Conservation (phyloP, 2,888 invertebrate species). For the Agrenia bidenticulata region DNA sequence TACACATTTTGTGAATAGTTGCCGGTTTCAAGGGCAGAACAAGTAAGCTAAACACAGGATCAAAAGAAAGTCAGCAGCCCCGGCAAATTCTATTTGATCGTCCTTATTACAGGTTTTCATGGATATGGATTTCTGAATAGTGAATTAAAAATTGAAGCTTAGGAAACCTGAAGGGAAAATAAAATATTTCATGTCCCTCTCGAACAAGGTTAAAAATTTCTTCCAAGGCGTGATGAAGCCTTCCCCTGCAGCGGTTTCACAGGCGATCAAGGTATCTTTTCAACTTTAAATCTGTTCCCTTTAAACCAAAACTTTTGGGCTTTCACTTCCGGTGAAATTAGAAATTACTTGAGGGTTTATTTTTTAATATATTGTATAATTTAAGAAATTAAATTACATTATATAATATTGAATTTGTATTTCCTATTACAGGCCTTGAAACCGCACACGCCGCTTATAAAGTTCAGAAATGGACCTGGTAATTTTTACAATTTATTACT, state of each 20-base stretch:
- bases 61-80: too few relatives aligned
- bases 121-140: too few relatives aligned
- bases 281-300: not conserved
- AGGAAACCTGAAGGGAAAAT: too few relatives aligned
- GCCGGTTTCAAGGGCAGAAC: too few relatives aligned
- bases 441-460: slow-evolving; percentile 48
- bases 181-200: slow-evolving; percentile 22
- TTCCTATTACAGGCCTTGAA: slow-evolving; percentile 44
- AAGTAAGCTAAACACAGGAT: too few relatives aligned
- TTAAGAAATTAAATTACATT: slow-evolving; percentile 7
- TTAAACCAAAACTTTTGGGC: not conserved
- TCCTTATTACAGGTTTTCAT: too few relatives aligned
- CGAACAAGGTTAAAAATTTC: slow-evolving; percentile 44
- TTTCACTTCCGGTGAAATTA: not conserved
- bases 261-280: slow-evolving; percentile 36
- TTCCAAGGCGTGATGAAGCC: slow-evolving; percentile 46
- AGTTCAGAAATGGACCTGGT: slow-evolving; percentile 46
- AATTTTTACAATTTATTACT: slow-evolving; percentile 5
- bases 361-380: not conserved
- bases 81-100: too few relatives aligned
- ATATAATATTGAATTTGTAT: too few relatives aligned
- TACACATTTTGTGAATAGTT: too few relatives aligned
- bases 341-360: slow-evolving; percentile 5
- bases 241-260: slow-evolving; percentile 40
- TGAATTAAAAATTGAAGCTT: too few relatives aligned